Base-by-base conservation (phyloP, 2,888 invertebrate genomes). In the Dexiosoma caninum region DNA sequence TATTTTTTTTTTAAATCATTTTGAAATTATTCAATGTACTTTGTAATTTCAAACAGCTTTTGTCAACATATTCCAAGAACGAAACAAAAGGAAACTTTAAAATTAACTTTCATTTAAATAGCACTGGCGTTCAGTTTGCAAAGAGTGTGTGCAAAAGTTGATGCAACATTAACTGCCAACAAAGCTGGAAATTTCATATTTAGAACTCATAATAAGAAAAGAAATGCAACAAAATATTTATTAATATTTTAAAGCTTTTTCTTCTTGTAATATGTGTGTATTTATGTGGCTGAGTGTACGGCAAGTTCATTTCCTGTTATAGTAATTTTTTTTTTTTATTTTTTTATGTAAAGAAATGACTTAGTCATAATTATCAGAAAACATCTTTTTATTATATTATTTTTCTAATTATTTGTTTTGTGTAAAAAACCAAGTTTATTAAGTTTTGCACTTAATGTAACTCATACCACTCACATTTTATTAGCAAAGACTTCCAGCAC, bases 151-250 rank as follows among this genome's bases (percentile, higher is more conserved):
- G 64, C 55, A 69, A 19, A 44, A 44, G 42, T 69, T 55, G 44
- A 60, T 40, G 40, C 40, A 57, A 66, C 57, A 57, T 57, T 69
- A 60, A 51, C 30, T 53, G 40, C 32, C 21, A 62, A 46, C 40
- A 40, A 40, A 51, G 14, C 51, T 49, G 35, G n/a, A 75, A 75
- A 64, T 81, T 37, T 37, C 9, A 23, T 14, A 40, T 42, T 44
- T 32, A 2, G 27, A 30, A 14, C 16, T 0, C 4, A 19, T 32
- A 16, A 30, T 1, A 0, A 42, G 10, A 30, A 42, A 27, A 27
- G 19, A 7, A 12, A 35, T n/a, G 53, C 16, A 55, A 21, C 19
- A 37, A 7, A 14, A 14, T 5, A 55, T 19, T 46, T 9, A 5
- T 23, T 21, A 46, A 1, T 27, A 51, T 51, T 51, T 14, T 8